Evolutionary conservation across 2,113 vertebrate genomes (phyloP), one percentile per base, ranked within the genome.

Genomic region (Bathybates hornii): DNA sequence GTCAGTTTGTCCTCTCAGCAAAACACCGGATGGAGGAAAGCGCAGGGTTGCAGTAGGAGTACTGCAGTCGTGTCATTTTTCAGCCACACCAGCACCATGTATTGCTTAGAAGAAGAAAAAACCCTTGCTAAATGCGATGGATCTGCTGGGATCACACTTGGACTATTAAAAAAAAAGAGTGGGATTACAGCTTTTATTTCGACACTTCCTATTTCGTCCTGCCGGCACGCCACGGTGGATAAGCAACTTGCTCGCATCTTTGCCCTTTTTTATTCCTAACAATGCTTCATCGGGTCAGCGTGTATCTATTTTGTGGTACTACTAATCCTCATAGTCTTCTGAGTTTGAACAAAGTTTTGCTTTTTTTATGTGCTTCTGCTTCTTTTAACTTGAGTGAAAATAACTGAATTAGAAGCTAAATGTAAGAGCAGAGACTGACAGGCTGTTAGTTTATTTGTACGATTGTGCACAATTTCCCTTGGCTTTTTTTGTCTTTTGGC

Each of bases 81-180:
- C 24, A 83, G 13, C 59, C 76, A 57, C 86, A 91, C 89, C 91
- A 93, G 91, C 89, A 85, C 80, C 54, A 89, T 56, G 57, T 68
- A 57, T 36, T 66, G 59, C 80, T 38, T 66, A 66, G 32, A 3
- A 3, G 3, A 0, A 73, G 7, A 36, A 84, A 7, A 7, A 84
- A 3, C 24, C 87, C 68, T 71, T 34, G 24, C 13, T 85, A 24
- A 78, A 54, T 50, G 17, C 24, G 36, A 80, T 13, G 19, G 87
- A 89, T 53, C 36, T 79, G 14, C 43, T 66, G 10, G 32, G 32
- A 66, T 66, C 32, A n/a, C 61, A 66, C 61, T 38, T 38, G 17
- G 61, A 66, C 32, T 66, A 36, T 63, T 61, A 6, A 27, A 27
- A 36, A 3, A 24, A 27, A 48, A 48, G 32, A 78, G 43, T 19